Evolutionary conservation across 2,797 vertebrate genomes (phyloP).

Genomic region (Sebastes hopkinsi): DNA sequence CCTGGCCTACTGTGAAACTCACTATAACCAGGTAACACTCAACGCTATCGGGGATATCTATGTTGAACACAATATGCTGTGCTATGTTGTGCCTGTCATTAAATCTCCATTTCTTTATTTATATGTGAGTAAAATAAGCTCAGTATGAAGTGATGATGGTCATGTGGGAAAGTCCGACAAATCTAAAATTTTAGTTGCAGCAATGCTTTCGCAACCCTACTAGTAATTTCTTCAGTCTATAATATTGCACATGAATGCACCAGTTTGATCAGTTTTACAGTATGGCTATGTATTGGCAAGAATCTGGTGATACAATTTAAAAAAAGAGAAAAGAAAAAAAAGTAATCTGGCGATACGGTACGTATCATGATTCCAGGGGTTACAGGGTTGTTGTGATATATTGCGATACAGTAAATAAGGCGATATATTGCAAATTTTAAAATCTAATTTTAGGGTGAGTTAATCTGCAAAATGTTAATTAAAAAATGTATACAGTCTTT

Average conservation of each 20-base stretch:
- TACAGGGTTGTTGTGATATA: too few relatives aligned
- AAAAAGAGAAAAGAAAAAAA: too few relatives aligned
- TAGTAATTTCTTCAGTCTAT: neutral
- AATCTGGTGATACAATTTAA: too few relatives aligned
- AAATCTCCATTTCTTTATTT: neutral
- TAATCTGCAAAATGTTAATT: too few relatives aligned
- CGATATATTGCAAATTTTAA: too few relatives aligned
- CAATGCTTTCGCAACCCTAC: neutral
- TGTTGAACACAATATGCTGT: neutral
- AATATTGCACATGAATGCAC: neutral
- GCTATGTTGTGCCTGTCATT: neutral
- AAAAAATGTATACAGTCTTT: too few relatives aligned
- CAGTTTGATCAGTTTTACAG: neutral
- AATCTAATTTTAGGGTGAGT: too few relatives aligned
- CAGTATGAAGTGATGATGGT: neutral
- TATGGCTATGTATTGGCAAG: too few relatives aligned
- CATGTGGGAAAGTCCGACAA: neutral
- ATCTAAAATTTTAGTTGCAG: neutral
- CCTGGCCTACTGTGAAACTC: slow-evolving; percentile 98
- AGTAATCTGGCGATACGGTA: too few relatives aligned
- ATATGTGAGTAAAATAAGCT: neutral
- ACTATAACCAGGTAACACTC: slow-evolving; percentile 96
- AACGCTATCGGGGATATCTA: neutral
- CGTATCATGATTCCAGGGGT: too few relatives aligned
- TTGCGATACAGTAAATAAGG: too few relatives aligned